Evolutionary conservation across 2,888 invertebrate species (phyloP).

Genomic region (Lithophane socia): DNA sequence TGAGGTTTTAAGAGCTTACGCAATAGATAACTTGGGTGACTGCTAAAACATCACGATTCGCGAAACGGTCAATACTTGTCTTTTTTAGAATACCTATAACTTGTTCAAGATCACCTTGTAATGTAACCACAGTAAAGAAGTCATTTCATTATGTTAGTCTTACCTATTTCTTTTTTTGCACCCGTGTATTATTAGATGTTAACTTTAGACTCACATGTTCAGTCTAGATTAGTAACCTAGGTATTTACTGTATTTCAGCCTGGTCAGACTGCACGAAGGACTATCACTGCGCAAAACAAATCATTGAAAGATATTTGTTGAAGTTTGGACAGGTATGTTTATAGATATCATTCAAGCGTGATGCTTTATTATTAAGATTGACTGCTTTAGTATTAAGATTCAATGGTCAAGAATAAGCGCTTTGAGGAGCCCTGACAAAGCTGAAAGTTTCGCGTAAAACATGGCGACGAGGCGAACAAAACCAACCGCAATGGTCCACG

Average conservation of each 20-base stretch:
- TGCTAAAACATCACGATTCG: background rate
- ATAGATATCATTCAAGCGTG: background rate
- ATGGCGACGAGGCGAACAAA: background rate
- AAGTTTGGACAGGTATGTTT: conserved; percentile 89
- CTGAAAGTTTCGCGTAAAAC: background rate
- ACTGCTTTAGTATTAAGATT: background rate
- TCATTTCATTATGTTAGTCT: background rate
- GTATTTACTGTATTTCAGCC: conserved; percentile 83
- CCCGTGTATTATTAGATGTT: background rate
- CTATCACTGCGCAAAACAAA: conserved; percentile 90
- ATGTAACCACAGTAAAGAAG: background rate
- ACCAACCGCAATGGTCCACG: background rate
- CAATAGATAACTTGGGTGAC: background rate
- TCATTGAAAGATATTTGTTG: conserved; percentile 90
- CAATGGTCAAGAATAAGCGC: background rate
- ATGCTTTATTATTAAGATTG: background rate
- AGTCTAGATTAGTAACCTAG: background rate
- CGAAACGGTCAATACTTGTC: background rate
- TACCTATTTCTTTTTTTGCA: background rate
- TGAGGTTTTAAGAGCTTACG: background rate
- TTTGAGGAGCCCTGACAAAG: background rate
- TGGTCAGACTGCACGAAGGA: conserved; percentile 91
- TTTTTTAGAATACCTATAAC: background rate
- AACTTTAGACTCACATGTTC: background rate
- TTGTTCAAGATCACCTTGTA: background rate